Evolutionary conservation across 2,797 vertebrate species (phyloP), one percentile per base, ranked within the genome.

Genomic region (Peromyscus nudipes): DNA sequence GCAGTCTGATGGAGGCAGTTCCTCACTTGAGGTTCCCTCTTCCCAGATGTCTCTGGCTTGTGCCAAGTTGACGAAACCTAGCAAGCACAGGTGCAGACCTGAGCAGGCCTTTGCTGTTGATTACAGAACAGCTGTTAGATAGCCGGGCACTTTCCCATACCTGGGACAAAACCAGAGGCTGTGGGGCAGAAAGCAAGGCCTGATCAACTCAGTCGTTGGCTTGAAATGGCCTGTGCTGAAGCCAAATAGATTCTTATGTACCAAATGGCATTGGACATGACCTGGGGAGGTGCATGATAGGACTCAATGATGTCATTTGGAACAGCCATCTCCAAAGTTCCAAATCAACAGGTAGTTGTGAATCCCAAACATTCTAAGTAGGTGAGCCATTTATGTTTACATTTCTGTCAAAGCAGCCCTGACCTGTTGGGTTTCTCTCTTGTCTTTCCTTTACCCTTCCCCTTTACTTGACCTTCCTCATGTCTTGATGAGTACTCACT

Each of bases 271-370:
- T 64, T 34, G 17, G 60, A 31, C 43, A 16, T 64, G 40, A 29
- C 16, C 19, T 6, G 14, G 27, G 62, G 27, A 43, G 27, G 60
- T 83, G 8, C 16, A 29, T 64, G 27, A 65, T 16, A 29, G 57
- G 82, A 76, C 49, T 81, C 67, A 69, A 3, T 37, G 43, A 60
- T 71, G 34, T 57, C 79, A 49, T 8, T 46, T 8, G 25, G 7
- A 60, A 25, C 64, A 67, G 23, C 79, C 6, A 55, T 10, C 52
- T 89, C 21, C 43, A 57, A 83, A 89, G 76, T 46, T 91, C 49
- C 69, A 91, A 91, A 67, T 92, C 27, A 89, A 40, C 64, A 60
- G 64, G 2, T 31, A 67, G 69, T 84, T 87, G 75, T 93, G 60
- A 27, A 34, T 62, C 55, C 25, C 49, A 49, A 49, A 49, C 49